Evolutionary conservation across 2,113 vertebrate species (phyloP).

Genomic region (Baryphthengus martii): DNA sequence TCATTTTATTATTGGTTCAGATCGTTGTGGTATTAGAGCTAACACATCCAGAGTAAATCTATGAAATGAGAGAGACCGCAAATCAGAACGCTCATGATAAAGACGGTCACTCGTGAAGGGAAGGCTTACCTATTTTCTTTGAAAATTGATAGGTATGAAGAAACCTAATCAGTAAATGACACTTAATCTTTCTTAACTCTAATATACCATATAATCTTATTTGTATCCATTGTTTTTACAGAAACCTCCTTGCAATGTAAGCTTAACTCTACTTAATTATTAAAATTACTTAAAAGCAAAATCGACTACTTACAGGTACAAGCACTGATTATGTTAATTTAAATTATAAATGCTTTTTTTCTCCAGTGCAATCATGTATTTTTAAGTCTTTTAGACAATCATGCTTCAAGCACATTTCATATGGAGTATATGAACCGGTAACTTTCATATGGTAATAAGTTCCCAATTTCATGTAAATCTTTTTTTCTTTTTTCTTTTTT

Average conservation of each 20-base stretch:
- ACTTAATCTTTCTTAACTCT: not conserved
- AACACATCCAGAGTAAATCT: not conserved
- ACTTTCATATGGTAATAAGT: constrained; percentile 44
- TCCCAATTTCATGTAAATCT: constrained; percentile 46
- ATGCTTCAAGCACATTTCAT: constrained; percentile 37
- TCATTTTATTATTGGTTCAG: constrained; percentile 1
- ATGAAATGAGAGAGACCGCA: not conserved
- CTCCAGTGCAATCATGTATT: constrained; percentile 49
- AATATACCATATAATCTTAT: constrained; percentile 31
- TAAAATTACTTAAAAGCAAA: constrained; percentile 70
- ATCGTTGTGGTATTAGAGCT: not conserved
- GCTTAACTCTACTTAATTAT: constrained; percentile 63
- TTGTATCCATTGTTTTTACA: constrained; percentile 46
- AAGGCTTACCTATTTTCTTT: not conserved
- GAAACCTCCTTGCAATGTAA: constrained; percentile 17
- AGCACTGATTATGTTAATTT: constrained; percentile 72
- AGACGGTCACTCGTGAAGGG: not conserved
- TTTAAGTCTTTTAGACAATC: constrained; percentile 66
- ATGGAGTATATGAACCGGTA: constrained; percentile 19
- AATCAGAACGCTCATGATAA: not conserved
- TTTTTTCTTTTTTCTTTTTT: not conserved
- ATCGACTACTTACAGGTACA: constrained; percentile 67
- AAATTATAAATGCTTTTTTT: constrained; percentile 69
- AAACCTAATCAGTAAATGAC: constrained; percentile 3
- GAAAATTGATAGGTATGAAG: not conserved